Evolutionary conservation across 2,888 invertebrate genomes (phyloP), one percentile per base, ranked within the genome.

Genomic region (Oscheius sp.): DNA sequence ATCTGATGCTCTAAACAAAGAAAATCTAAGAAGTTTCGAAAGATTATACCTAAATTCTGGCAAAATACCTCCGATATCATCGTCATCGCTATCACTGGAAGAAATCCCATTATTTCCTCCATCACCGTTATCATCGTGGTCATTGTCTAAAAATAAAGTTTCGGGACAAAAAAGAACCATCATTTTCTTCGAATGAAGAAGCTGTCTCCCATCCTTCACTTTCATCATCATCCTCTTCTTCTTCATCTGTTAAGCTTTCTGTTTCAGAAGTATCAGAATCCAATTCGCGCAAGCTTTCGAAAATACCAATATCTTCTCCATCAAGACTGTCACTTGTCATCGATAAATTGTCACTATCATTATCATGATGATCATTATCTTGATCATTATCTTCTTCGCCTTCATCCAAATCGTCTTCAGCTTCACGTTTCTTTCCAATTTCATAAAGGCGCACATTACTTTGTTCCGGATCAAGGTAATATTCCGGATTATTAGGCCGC

Each of bases 321-420:
- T 51, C 44, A 22, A 59, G 20, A 41, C 44, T 64, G n/a, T 64
- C 51, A 22, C 67, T 33, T 47, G 32, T 33, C 17, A 30, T 50
- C 12, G 59, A 41, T 5, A 24, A n/a, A 30, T 17, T 22, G 44
- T 49, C 44, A 28, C 38, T 36, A 9, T 64, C 68, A 17, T 57
- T 61, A 32, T 51, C 65, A 28, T 36, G n/a, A 6, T 41, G 26
- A n/a, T 44, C 50, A 38, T 54, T 47, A 14, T 33, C 61, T 20
- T 59, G 59, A 17, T 59, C 66, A 20, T 57, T 51, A 22, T 67
- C 67, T 30, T 45, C 67, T 14, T 67, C 67, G 22, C 30, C 33
- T 24, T 67, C 59, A 36, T 67, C 67, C 54, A 51, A n/a, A 47
- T 67, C 67, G 20, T 67, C 67, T 49, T 67, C 67, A 26, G 20